These are phyloP conservation scores for Drosophila mayaguana DNA, from an alignment of 2,888 invertebrate species.

Conservation along the genomic window DNA sequence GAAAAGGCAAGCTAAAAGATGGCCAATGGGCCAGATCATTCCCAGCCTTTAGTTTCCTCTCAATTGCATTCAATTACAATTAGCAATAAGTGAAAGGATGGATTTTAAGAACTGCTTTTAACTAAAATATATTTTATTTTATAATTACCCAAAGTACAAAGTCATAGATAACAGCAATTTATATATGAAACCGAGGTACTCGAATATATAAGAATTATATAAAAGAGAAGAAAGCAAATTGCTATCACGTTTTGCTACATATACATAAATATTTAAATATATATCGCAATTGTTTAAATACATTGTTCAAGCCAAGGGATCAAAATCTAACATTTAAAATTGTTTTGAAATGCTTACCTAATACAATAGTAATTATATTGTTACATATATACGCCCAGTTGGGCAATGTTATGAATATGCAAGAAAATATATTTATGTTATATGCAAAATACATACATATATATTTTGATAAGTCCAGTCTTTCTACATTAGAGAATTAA, in stretches of 20 bases:
- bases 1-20: conserved; percentile 8
- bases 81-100: conserved; percentile 8
- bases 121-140: conserved; percentile 7
- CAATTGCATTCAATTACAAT: conserved; percentile 23
- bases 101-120: conserved; percentile 19
- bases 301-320: conserved; percentile 57
- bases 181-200: not conserved
- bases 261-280: not conserved
- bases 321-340: conserved; percentile 44
- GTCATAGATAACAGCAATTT: conserved; percentile 19
- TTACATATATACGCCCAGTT: conserved; percentile 37
- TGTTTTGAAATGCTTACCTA: conserved; percentile 42
- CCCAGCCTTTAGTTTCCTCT: conserved; percentile 20
- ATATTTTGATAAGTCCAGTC: conserved; percentile 44
- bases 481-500: conserved; percentile 33
- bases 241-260: conserved; percentile 11
- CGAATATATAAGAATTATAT: conserved; percentile 5
- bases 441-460: conserved; percentile 24
- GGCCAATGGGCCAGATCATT: conserved; percentile 17
- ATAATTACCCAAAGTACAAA: conserved; percentile 38
- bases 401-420: conserved; percentile 31
- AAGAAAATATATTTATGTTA: conserved; percentile 34
- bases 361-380: conserved; percentile 27
- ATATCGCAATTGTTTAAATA: conserved; percentile 27
- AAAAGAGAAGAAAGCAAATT: not conserved